Evolutionary conservation across 2,888 invertebrate species (phyloP), one percentile per base, ranked within the genome.

Genomic region (Eupithecia exiguata): DNA sequence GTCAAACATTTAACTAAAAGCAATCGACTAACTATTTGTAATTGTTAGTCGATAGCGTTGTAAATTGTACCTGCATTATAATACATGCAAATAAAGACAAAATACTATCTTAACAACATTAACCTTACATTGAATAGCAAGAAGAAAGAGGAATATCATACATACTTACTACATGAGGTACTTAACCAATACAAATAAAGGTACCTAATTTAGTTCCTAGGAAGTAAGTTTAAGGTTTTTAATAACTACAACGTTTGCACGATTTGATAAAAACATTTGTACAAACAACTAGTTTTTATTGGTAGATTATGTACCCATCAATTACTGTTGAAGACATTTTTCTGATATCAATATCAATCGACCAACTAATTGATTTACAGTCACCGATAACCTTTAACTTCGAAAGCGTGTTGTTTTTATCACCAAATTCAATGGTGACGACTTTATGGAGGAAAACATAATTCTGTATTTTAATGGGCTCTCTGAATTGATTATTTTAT

Each of bases 371-470:
- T 58, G 43, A 69, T 43, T 69, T 69, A 69, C 38, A 25, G 38
- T 16, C 25, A 25, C 43, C 10, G 61, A 62, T 40, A 69, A 69
- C 61, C 69, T 69, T 62, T 43, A 35, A 18, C 62, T 12, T 30
- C 18, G 35, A 62, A 74, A 65, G 43, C 9, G 68, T 70, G 62
- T 69, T 16, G 25, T n/a, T 70, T 49, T 74, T 69, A 69, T 58
- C 66, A 67, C 43, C 67, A 43, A 53, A 49, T 68, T 68, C 53
- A 58, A 35, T 69, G 35, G 53, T 74, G 70, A 70, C 70, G 46
- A 30, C 6, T 71, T 74, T 71, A 68, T 71, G 68, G 68, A 62
- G 12, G 25, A 43, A 58, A 68, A 62, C 30, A 62, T 35, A 16
- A 35, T 30, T 62, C 18, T 35, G 3, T 62, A 9, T 16, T 62